phyloP scores from a whole-genome alignment of 2,888 invertebrate genomes.

The Coenonympha arcania region DNA sequence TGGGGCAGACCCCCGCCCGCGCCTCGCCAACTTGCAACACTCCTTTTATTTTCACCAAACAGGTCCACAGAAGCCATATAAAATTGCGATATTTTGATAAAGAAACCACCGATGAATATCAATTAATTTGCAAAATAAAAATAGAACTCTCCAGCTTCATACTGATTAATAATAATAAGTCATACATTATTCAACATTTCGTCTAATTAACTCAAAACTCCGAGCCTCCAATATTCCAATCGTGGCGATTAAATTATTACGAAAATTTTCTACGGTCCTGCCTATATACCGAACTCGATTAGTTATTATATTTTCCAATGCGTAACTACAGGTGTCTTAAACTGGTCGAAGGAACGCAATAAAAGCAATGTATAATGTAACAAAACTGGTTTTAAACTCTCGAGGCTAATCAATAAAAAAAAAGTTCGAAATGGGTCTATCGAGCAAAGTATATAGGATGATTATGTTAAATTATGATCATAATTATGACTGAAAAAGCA shows the following conservation, averaged over 20 bases:
- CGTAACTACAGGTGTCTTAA: slow-evolving; percentile 28
- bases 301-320: slow-evolving; percentile 20
- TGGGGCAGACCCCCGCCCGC: slow-evolving; percentile 32
- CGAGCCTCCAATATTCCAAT: slow-evolving; percentile 29
- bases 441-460: slow-evolving; percentile 35
- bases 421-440: slow-evolving; percentile 31
- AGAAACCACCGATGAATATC: slow-evolving; percentile 52
- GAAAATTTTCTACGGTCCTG: slow-evolving; percentile 28
- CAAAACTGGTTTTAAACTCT: slow-evolving; percentile 26
- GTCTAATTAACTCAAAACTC: slow-evolving; percentile 39
- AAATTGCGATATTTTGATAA: slow-evolving; percentile 66
- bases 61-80: slow-evolving; percentile 54
- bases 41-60: slow-evolving; percentile 52
- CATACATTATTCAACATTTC: slow-evolving; percentile 50
- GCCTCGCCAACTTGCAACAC: slow-evolving; percentile 32
- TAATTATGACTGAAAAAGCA: slow-evolving; percentile 38
- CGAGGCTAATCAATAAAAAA: slow-evolving; percentile 28
- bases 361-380: slow-evolving; percentile 24
- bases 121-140: slow-evolving; percentile 56
- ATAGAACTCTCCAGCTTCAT: slow-evolving; percentile 29
- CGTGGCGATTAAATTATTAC: slow-evolving; percentile 33
- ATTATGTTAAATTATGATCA: slow-evolving; percentile 42
- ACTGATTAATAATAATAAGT: slow-evolving; percentile 46
- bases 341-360: slow-evolving; percentile 27
- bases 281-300: slow-evolving; percentile 13